Percentiles rank a stretch among this genome's conserved stretches.
Evolutionary conservation across 2,113 vertebrate species (phyloP).

Genomic region (Delphinapterus leucas): DNA sequence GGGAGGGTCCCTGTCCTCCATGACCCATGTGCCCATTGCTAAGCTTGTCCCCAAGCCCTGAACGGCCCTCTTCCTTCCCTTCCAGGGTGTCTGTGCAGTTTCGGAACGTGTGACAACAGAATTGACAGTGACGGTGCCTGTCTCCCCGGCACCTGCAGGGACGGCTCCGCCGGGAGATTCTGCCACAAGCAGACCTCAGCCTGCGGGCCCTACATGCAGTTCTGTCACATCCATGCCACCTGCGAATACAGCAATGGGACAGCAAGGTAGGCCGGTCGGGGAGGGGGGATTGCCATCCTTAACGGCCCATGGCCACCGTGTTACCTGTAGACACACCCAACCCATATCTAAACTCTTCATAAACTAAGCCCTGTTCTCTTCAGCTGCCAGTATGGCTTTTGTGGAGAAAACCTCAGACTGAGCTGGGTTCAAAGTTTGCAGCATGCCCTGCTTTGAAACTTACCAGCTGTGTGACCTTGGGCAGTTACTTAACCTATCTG

Average conservation of each 20-base stretch:
- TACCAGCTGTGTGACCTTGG: neutral
- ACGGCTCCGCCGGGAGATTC: conserved; percentile 82
- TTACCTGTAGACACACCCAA: neutral
- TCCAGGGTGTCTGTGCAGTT: conserved; percentile 88
- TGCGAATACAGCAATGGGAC: conserved; percentile 84
- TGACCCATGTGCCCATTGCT: fast-evolving
- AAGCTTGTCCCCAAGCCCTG: neutral
- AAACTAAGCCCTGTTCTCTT: neutral
- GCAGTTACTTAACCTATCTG: neutral
- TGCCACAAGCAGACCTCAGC: conserved; percentile 83
- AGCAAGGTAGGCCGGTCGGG: conserved; percentile 79
- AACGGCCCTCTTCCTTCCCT: neutral
- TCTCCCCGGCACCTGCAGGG: conserved; percentile 84
- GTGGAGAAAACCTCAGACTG: neutral
- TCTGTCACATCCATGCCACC: conserved; percentile 90
- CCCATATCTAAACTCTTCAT: neutral
- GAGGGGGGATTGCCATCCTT: fast-evolving
- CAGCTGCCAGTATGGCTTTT: neutral
- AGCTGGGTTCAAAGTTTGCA: neutral
- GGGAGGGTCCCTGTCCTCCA: neutral
- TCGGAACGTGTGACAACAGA: conserved; percentile 88
- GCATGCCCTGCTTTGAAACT: neutral
- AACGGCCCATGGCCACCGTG: fast-evolving
- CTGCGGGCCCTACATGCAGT: conserved; percentile 82
- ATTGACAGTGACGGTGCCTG: conserved; percentile 86